Evolutionary conservation across 1,140 invertebrate species (phyloP).

Genomic region (Heliconius eleuchia): DNA sequence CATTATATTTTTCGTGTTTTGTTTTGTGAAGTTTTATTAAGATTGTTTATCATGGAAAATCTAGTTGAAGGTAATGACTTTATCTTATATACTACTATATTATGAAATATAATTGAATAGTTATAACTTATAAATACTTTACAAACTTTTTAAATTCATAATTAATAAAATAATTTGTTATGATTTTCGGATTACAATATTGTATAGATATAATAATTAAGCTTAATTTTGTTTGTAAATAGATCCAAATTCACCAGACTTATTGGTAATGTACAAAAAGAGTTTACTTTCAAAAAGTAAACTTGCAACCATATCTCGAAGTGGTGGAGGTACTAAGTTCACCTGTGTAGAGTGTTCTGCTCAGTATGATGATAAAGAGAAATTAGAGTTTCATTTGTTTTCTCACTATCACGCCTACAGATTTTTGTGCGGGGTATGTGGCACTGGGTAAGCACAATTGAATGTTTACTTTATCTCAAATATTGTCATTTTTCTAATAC

Average conservation of each 20-base stretch:
- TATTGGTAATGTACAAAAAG: conserved; percentile 42
- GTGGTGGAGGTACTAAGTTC: conserved; percentile 46
- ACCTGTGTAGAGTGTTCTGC: conserved; percentile 63
- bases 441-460: conserved; percentile 65
- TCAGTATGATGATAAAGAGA: conserved; percentile 83
- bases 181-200: not conserved
- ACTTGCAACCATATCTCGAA: conserved; percentile 54
- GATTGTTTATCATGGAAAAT: conserved; percentile 33
- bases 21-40: conserved; percentile 17
- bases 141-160: not conserved
- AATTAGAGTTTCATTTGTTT: conserved; percentile 87
- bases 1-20: conserved; percentile 22
- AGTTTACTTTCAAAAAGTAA: conserved; percentile 54
- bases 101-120: not conserved
- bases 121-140: not conserved
- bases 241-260: conserved; percentile 30
- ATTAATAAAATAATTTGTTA: not conserved
- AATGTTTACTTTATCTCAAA: conserved; percentile 17
- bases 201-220: not conserved
- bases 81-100: conserved; percentile 4
- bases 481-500: not conserved
- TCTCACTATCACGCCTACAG: conserved; percentile 88
- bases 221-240: not conserved
- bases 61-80: conserved; percentile 39
- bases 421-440: conserved; percentile 83